Evolutionary conservation across 2,888 invertebrate species (phyloP).

Genomic region (Neoitamus cyanurus): DNA sequence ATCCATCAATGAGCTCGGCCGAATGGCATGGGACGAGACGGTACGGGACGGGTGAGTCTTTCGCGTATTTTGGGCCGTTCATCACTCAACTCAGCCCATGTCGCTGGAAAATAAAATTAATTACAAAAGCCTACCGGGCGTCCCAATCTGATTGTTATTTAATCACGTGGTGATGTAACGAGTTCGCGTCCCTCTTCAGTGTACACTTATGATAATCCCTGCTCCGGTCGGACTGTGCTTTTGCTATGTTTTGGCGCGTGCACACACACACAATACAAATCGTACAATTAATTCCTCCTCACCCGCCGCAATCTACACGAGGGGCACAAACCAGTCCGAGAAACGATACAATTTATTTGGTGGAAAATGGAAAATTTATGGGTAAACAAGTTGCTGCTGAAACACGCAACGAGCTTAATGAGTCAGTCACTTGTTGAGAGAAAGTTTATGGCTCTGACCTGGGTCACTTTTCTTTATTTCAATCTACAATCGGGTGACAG

Average conservation of each 20-base stretch:
- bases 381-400: neutral
- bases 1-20: neutral
- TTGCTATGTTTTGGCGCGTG: neutral
- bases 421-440: constrained; percentile 10
- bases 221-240: neutral
- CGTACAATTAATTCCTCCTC: neutral
- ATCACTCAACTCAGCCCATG: neutral
- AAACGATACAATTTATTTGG: constrained; percentile 10
- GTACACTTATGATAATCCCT: constrained; percentile 18
- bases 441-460: neutral
- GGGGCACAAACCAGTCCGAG: neutral
- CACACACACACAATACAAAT: neutral
- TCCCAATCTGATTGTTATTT: constrained; percentile 12
- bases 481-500: neutral
- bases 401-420: neutral
- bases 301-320: neutral
- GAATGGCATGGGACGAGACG: neutral
- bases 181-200: neutral
- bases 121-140: neutral
- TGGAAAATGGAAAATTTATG: neutral
- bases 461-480: neutral
- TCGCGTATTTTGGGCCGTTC: neutral
- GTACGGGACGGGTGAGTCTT: neutral
- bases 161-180: constrained; percentile 24
- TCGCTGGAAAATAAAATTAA: constrained; percentile 17